Conservation (phyloP, 1,140 invertebrate species). For the Tetramorium simillimum region DNA sequence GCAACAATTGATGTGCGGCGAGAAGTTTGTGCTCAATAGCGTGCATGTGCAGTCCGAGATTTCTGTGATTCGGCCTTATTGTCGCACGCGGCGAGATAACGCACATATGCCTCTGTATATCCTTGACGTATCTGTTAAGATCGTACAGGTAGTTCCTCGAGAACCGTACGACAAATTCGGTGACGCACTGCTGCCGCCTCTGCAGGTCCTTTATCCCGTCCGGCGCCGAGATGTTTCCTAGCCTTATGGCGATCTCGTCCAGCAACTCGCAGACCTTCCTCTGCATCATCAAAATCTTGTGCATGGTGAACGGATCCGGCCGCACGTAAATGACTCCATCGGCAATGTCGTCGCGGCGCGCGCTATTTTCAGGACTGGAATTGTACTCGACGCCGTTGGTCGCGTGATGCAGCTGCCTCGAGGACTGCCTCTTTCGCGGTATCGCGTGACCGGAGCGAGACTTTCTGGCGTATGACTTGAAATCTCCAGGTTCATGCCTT, state of each 20-base stretch:
- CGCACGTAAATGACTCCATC: constrained; percentile 63
- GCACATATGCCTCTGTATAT: constrained; percentile 78
- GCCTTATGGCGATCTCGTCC: constrained; percentile 80
- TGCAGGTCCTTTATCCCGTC: constrained; percentile 82
- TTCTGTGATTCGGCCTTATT: constrained; percentile 71
- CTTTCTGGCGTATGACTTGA: constrained; percentile 63
- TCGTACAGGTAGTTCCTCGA: constrained; percentile 84
- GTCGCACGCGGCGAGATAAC: constrained; percentile 68
- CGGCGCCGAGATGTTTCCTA: constrained; percentile 80
- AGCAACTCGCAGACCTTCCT: constrained; percentile 79
- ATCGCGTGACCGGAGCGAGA: constrained; percentile 74
- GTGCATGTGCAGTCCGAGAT: constrained; percentile 77
- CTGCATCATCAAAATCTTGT: constrained; percentile 79
- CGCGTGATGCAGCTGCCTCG: constrained; percentile 60
- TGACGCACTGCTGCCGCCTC: constrained; percentile 79
- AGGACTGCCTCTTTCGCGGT: constrained; percentile 66
- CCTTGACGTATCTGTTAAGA: constrained; percentile 78
- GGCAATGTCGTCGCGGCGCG: constrained; percentile 34
- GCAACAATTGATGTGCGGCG: constrained; percentile 79
- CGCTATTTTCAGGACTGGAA: constrained; percentile 76
- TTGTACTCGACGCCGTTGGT: constrained; percentile 72
- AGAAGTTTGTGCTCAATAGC: constrained; percentile 81
- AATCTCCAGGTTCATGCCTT: constrained; percentile 48
- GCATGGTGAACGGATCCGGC: constrained; percentile 73
- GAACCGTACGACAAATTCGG: constrained; percentile 82